Conservation (phyloP, 2,113 vertebrate genomes). For the Scomber colias region DNA sequence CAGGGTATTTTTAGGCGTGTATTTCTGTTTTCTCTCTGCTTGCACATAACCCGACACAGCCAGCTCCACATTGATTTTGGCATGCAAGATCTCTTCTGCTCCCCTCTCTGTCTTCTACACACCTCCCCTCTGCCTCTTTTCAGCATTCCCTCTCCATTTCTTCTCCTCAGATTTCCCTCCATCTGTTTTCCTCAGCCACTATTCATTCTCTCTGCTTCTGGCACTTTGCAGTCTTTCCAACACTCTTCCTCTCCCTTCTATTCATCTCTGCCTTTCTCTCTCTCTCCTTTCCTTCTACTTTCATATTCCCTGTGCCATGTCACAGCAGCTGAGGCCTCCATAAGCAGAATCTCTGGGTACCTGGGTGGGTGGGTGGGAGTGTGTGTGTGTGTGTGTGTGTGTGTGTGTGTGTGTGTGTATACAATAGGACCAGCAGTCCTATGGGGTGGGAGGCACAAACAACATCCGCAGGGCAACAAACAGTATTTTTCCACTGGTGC, state of each 20-base stretch:
- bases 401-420: constrained; percentile 22
- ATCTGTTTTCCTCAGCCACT: constrained; percentile 48
- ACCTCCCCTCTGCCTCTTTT: constrained; percentile 27
- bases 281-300: constrained; percentile 25
- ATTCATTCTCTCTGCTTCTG: constrained; percentile 49
- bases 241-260: constrained; percentile 35
- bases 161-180: constrained; percentile 47
- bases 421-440: constrained; percentile 57
- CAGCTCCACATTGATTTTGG: constrained; percentile 65
- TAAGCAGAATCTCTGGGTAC: constrained; percentile 41
- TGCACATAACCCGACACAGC: constrained; percentile 57
- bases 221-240: constrained; percentile 61
- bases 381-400: constrained; percentile 30
- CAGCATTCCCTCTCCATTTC: constrained; percentile 18
- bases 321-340: constrained; percentile 65
- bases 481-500: constrained; percentile 58
- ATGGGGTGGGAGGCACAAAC: constrained; percentile 61
- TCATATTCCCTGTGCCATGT: constrained; percentile 63
- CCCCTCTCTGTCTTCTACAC: constrained; percentile 19
- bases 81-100: constrained; percentile 30
- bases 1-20: constrained; percentile 64
- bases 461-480: constrained; percentile 57
- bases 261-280: constrained; percentile 41
- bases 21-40: constrained; percentile 49
- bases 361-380: constrained; percentile 21